These are phyloP conservation scores for Prionace glauca DNA, from an alignment of 2,797 vertebrate species.

Conservation along the genomic window DNA sequence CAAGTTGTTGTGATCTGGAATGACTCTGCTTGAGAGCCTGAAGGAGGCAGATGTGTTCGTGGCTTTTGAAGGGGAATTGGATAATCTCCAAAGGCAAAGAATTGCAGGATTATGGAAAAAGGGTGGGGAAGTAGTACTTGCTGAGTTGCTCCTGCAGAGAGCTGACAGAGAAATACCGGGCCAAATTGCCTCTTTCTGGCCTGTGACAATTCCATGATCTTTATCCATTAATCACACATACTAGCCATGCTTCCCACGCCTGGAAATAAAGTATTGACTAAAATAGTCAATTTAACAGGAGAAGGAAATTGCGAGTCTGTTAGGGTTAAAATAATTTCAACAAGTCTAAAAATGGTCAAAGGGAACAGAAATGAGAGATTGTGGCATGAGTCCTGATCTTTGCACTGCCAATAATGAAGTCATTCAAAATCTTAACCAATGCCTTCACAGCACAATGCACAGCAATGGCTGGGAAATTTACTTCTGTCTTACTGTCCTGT, in stretches of 20 bases:
- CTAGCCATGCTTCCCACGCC: neutral
- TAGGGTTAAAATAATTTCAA: neutral
- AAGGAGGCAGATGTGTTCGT: too few species aligned
- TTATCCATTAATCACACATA: neutral
- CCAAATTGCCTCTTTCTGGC: neutral
- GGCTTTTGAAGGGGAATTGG: too few species aligned
- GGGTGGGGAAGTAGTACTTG: too few species aligned
- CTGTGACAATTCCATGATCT: neutral
- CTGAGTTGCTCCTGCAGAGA: neutral
- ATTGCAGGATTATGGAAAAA: neutral
- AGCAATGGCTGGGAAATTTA: neutral
- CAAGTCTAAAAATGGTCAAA: neutral
- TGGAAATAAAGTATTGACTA: neutral
- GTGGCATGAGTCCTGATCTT: neutral
- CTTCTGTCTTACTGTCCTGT: neutral
- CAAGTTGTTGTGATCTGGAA: too few species aligned
- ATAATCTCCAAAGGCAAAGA: neutral
- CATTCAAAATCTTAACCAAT: neutral
- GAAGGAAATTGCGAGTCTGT: neutral
- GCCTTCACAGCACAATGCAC: neutral
- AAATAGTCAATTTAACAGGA: neutral
- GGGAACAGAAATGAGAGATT: neutral
- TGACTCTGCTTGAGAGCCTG: too few species aligned
- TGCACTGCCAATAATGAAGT: neutral
- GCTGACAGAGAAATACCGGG: neutral